Evolutionary conservation across 2,888 invertebrate genomes (phyloP).

Genomic region (Tholera decimalis): DNA sequence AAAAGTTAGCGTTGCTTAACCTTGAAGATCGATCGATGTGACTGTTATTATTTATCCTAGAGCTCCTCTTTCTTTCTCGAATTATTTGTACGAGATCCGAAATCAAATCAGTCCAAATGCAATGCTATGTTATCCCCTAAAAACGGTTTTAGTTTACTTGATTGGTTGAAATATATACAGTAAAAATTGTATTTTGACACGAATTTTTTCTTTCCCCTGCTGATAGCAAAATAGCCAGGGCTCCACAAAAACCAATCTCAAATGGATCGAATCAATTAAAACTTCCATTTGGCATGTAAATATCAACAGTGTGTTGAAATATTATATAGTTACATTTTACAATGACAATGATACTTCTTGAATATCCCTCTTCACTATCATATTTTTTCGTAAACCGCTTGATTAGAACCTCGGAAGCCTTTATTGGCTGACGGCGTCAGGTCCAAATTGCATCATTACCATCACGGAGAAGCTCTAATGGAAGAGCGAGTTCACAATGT

Average conservation of each 20-base stretch:
- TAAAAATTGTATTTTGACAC: neutral
- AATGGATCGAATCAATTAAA: constrained; percentile 3
- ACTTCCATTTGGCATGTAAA: neutral
- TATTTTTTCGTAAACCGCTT: constrained; percentile 7
- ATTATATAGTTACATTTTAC: neutral
- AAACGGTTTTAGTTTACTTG: too few species aligned
- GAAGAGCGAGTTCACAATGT: constrained; percentile 58
- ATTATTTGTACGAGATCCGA: too few species aligned
- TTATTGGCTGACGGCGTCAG: constrained; percentile 32
- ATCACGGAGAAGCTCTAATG: constrained; percentile 59
- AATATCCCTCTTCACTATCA: neutral
- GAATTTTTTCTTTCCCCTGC: neutral
- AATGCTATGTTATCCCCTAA: neutral
- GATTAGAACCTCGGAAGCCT: constrained; percentile 30
- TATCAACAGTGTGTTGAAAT: neutral
- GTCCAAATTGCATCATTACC: constrained; percentile 72
- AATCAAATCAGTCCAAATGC: neutral
- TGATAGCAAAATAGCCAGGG: neutral
- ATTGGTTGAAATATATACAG: too few species aligned
- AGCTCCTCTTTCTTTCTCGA: too few species aligned
- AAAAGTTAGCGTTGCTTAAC: too few species aligned
- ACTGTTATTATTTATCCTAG: too few species aligned
- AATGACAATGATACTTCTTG: neutral
- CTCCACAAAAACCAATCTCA: neutral
- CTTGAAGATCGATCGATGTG: too few species aligned